Evolutionary conservation across 2,113 vertebrate species (phyloP).

Genomic region (Myxocyprinus asiaticus): DNA sequence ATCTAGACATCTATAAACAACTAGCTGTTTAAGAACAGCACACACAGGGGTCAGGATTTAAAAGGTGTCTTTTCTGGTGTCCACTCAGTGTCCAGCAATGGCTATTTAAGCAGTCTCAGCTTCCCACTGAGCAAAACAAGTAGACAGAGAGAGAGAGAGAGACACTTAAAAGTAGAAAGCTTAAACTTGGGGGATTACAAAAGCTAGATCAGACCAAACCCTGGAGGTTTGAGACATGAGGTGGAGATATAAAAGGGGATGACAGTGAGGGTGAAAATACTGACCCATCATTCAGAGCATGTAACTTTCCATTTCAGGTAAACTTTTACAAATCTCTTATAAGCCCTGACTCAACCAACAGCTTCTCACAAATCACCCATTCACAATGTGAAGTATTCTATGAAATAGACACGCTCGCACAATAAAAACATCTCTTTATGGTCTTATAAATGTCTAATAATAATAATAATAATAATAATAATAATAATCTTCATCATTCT

Average conservation of each 20-base stretch:
- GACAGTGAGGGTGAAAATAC: background rate
- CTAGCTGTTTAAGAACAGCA: too few relatives aligned
- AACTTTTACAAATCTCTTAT: conserved; percentile 70
- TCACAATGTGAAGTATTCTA: conserved; percentile 33
- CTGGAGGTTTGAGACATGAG: background rate
- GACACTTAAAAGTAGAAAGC: too few relatives aligned
- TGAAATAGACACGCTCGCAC: too few relatives aligned
- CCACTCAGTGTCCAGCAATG: conserved; percentile 12
- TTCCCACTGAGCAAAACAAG: background rate
- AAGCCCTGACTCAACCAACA: conserved; percentile 60
- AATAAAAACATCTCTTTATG: too few relatives aligned
- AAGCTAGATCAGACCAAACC: too few relatives aligned
- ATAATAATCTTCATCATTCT: too few relatives aligned
- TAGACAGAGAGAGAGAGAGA: background rate
- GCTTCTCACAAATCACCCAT: conserved; percentile 45
- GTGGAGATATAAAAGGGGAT: background rate
- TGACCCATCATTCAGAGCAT: conserved; percentile 63
- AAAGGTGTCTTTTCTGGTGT: background rate
- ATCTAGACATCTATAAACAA: background rate
- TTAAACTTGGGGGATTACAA: too few relatives aligned
- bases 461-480: too few relatives aligned
- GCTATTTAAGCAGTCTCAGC: background rate
- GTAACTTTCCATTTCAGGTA: conserved; percentile 72
- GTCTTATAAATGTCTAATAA: too few relatives aligned
- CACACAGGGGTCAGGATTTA: background rate